Conservation (phyloP, 2,113 vertebrate species). For the Sturnus vulgaris region DNA sequence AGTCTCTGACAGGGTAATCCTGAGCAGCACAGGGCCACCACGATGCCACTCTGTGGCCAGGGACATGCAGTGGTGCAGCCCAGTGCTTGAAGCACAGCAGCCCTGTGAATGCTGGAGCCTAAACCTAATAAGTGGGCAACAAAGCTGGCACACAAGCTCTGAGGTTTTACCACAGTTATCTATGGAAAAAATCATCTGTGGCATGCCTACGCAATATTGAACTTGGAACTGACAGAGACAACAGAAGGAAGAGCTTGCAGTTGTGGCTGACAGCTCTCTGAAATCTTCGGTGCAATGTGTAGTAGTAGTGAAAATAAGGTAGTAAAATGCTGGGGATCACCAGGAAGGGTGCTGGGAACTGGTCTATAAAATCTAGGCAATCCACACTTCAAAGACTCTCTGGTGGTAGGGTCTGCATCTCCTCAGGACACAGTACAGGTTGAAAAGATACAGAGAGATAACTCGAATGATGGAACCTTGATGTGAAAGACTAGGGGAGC, state of each 20-base stretch:
- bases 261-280: not conserved
- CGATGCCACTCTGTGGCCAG: not conserved
- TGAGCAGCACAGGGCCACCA: not conserved
- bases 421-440: not conserved
- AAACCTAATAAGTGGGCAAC: not conserved
- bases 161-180: not conserved
- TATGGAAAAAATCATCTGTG: not conserved
- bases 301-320: not conserved
- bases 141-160: not conserved
- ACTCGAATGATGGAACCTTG: not conserved
- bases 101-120: accelerated
- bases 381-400: not conserved
- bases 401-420: not conserved
- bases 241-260: not conserved
- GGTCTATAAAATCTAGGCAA: not conserved
- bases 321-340: not conserved
- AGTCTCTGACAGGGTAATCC: not conserved
- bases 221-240: not conserved
- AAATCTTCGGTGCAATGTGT: not conserved
- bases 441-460: not conserved
- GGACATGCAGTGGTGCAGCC: not conserved
- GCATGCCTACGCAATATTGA: not conserved
- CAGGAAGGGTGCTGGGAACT: not conserved
- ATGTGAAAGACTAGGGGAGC: not conserved
- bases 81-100: not conserved